Conservation (phyloP, 2,113 vertebrate species). For the Ctenodactylus gundi region DNA sequence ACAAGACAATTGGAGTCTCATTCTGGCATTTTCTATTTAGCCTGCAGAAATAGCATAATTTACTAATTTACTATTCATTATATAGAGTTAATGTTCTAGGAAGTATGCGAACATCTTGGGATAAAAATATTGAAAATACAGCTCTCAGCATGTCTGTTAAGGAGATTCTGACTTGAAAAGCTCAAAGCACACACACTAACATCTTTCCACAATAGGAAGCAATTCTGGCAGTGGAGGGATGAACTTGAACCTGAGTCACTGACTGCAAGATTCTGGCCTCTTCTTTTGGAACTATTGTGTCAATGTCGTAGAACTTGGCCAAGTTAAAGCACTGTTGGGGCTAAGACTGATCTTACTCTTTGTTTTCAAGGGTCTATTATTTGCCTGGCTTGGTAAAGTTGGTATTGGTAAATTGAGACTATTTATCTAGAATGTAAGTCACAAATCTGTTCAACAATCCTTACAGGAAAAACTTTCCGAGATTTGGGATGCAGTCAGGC, state of each 20-base stretch:
- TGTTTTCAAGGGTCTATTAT: constrained; percentile 23
- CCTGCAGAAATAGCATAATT: constrained; percentile 31
- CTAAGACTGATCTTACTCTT: background rate
- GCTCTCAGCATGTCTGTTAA: background rate
- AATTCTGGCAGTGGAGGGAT: background rate
- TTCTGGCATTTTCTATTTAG: constrained; percentile 47
- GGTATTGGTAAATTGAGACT: constrained; percentile 52
- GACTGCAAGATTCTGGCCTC: background rate
- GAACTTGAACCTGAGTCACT: background rate
- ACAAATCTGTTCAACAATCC: constrained; percentile 59
- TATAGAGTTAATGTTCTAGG: background rate
- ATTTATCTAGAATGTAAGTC: constrained; percentile 67
- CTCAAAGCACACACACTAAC: background rate
- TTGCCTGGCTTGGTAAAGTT: constrained; percentile 43
- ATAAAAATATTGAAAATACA: constrained; percentile 29
- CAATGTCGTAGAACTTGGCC: background rate
- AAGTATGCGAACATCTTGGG: background rate
- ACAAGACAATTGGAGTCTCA: constrained; percentile 39
- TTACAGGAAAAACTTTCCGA: constrained; percentile 11
- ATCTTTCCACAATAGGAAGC: background rate
- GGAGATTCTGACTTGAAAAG: background rate
- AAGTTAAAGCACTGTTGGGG: background rate
- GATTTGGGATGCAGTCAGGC: background rate
- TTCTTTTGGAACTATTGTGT: constrained; percentile 13
- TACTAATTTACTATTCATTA: constrained; percentile 14